These are phyloP conservation scores for Potamilus streckersoni DNA, from an alignment of 1,140 invertebrate species.

Conservation along the genomic window DNA sequence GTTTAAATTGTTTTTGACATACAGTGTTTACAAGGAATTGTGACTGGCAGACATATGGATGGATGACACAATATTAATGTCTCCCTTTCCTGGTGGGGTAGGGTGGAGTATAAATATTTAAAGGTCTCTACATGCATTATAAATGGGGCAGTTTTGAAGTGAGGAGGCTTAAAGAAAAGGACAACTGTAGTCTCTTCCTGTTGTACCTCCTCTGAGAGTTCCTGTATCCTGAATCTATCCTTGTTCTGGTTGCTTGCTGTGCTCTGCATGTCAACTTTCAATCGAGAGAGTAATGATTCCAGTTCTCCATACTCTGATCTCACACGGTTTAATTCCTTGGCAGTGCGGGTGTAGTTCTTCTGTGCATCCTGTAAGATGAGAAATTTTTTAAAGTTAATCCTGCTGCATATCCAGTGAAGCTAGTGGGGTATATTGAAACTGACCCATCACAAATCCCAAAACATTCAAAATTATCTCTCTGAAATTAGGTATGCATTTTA, in stretches of 20 bases:
- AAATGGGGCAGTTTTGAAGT: too few species aligned
- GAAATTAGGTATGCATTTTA: too few species aligned
- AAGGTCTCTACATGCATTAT: too few species aligned
- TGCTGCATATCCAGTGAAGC: slow-evolving; percentile 34
- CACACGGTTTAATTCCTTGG: slow-evolving; percentile 57
- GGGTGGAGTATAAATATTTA: too few species aligned
- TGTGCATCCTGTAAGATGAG: slow-evolving; percentile 50
- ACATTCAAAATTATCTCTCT: not conserved
- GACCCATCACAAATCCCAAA: not conserved
- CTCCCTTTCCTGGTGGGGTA: too few species aligned
- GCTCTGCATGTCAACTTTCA: slow-evolving; percentile 55
- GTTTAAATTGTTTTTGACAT: too few species aligned
- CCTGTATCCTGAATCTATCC: slow-evolving; percentile 53
- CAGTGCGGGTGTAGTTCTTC: slow-evolving; percentile 55
- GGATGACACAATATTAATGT: too few species aligned
- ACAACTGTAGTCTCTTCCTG: too few species aligned
- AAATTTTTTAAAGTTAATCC: too few species aligned
- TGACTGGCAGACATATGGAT: too few species aligned
- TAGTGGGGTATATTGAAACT: not conserved
- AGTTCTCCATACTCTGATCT: slow-evolving; percentile 53
- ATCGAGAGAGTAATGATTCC: slow-evolving; percentile 47
- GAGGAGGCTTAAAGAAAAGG: too few species aligned
- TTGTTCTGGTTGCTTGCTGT: slow-evolving; percentile 49
- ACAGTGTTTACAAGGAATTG: too few species aligned
- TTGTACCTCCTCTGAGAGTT: slow-evolving; percentile 59